Evolutionary conservation across 2,888 invertebrate species (phyloP), one percentile per base, ranked within the genome.

Genomic region (Malthinus flaveolus): DNA sequence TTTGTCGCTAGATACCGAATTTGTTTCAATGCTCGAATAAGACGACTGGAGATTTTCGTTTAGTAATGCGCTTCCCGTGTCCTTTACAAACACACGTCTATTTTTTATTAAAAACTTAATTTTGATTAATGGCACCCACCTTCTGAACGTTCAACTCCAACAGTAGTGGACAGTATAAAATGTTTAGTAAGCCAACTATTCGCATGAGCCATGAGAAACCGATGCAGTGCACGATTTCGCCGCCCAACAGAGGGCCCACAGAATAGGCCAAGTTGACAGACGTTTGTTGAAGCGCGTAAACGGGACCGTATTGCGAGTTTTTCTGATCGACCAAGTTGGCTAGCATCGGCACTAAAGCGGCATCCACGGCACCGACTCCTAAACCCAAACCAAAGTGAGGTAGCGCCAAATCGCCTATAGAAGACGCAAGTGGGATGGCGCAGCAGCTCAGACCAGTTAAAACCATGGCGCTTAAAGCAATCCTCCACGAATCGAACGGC

Each of bases 261-360:
- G 87, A 87, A 74, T 93, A 93, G 13, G 92, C 92, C 46, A 92
- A 78, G 68, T 91, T 89, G 42, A 92, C 91, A 3, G 92, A 87
- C 10, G 87, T 86, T 79, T 93, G 93, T 69, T 91, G 91, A 52
- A 93, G 83, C 49, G 93, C 89, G 74, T 93, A 93, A n/a, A 91
- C 87, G 1, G 86, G 85, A 3, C 90, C 90, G 73, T 91, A 91
- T 65, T 85, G 84, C n/a, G 84, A 84, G 63, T 80, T 79, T 61
- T 78, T 73, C 8, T 74, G 70, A 75, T 89, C 88, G 3, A 91
- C 91, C 57, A 92, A 79, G 51, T 85, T 84, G 0, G 92, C 93
- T 59, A 93, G 72, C 11, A 91, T 78, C 0, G 93, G 93, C 58
- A 91, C 90, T 53, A 93, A 75, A 23, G 91, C 88, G 0, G 91